Evolutionary conservation across 2,797 vertebrate species (phyloP).

Genomic region (Acipenser oxyrinchus): DNA sequence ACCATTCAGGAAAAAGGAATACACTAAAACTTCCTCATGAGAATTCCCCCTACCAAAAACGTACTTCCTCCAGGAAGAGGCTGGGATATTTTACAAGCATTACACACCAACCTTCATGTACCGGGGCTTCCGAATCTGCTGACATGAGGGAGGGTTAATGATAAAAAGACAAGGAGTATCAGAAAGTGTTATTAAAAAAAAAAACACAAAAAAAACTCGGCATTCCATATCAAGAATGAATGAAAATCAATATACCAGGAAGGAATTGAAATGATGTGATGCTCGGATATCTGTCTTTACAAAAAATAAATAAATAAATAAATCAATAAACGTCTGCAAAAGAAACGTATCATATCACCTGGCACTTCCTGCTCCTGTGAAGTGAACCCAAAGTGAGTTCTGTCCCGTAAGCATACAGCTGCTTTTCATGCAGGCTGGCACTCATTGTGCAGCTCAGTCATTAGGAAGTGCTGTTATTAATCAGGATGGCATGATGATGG

Average conservation of each 20-base stretch:
- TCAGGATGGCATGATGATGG: no score
- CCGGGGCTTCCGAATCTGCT: neutral
- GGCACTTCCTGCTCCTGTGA: neutral
- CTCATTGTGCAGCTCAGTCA: constrained; percentile 6
- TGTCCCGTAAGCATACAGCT: neutral
- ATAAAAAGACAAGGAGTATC: neutral
- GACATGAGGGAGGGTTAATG: neutral
- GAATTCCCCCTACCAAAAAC: constrained; percentile 4
- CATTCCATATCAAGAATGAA: neutral
- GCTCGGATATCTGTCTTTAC: neutral
- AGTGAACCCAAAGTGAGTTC: neutral
- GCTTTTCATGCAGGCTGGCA: constrained; percentile 3
- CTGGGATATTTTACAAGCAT: constrained; percentile 18
- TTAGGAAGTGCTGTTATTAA: neutral
- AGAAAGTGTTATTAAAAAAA: neutral
- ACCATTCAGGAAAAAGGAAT: constrained; percentile 22
- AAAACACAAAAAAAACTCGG: neutral
- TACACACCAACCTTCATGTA: neutral
- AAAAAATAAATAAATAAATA: neutral
- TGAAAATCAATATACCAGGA: constrained; percentile 5
- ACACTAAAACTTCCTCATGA: constrained; percentile 2
- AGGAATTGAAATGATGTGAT: constrained; percentile 4
- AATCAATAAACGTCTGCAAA: neutral
- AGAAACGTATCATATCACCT: neutral
- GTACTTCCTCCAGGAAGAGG: constrained; percentile 26